These are phyloP conservation scores for Lepisosteus oculatus DNA, from an alignment of 2,113 vertebrate species.

Conservation along the genomic window DNA sequence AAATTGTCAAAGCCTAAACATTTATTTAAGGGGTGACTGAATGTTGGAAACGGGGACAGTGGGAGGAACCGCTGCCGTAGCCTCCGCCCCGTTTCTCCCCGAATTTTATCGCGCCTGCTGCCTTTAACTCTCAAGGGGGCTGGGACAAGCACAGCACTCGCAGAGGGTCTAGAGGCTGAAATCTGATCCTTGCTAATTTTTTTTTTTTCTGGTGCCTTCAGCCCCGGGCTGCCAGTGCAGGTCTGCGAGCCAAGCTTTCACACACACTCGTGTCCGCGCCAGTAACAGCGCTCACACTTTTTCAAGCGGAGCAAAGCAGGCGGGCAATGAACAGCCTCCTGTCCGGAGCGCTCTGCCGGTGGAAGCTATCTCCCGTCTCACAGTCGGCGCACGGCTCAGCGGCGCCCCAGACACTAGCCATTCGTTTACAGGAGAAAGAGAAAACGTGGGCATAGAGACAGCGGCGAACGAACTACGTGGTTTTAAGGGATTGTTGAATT, in stretches of 20 bases:
- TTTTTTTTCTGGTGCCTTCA: slow-evolving; percentile 24
- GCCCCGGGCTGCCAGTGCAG: slow-evolving; percentile 22
- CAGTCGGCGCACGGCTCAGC: too few relatives aligned
- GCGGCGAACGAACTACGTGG: not conserved
- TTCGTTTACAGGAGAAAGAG: not conserved
- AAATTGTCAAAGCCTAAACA: slow-evolving; percentile 14
- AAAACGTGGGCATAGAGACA: slow-evolving; percentile 14
- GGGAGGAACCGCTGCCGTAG: slow-evolving; percentile 35
- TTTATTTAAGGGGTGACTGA: slow-evolving; percentile 15
- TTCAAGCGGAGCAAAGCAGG: slow-evolving; percentile 32
- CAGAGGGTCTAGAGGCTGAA: slow-evolving; percentile 32
- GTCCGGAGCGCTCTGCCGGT: slow-evolving; percentile 23
- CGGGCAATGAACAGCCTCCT: slow-evolving; percentile 38
- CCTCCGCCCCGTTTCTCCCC: slow-evolving; percentile 21
- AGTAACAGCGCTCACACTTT: slow-evolving; percentile 31
- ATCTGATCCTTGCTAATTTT: slow-evolving; percentile 32
- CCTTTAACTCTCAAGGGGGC: slow-evolving; percentile 42
- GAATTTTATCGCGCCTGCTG: slow-evolving; percentile 28
- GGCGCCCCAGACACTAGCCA: too few relatives aligned
- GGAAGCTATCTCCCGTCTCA: slow-evolving; percentile 1
- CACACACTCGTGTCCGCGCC: slow-evolving; percentile 18
- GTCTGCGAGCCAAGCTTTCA: slow-evolving; percentile 30
- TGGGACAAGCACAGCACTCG: slow-evolving; percentile 30
- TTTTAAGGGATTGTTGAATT: not conserved
- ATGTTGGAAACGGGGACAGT: slow-evolving; percentile 7